These are phyloP conservation scores for Cairina moschata DNA, from an alignment of 2,113 vertebrate species.

Conservation along the genomic window DNA sequence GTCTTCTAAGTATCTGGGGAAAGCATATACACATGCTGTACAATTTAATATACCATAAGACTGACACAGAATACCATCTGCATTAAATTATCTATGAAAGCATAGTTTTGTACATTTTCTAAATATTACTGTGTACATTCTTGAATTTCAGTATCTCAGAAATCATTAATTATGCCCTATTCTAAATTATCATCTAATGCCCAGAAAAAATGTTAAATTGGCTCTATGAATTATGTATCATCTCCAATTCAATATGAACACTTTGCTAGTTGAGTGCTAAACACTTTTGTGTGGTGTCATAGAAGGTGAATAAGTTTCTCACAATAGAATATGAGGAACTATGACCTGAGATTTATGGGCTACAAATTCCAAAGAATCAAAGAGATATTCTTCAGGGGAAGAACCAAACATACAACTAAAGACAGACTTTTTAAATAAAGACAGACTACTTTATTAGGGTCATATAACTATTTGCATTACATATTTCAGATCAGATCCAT, in stretches of 20 bases:
- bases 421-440: not conserved
- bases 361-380: not conserved
- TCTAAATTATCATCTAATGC: constrained; percentile 24
- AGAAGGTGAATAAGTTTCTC: not conserved
- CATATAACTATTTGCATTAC: not conserved
- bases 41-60: not conserved
- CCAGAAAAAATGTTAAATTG: not conserved
- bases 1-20: not conserved
- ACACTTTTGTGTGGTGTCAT: not conserved
- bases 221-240: constrained; percentile 43
- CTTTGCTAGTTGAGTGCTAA: constrained; percentile 18
- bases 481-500: not conserved
- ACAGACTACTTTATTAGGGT: not conserved
- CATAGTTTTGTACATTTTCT: not conserved
- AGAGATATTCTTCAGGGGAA: not conserved
- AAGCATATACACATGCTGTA: not conserved
- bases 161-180: constrained; percentile 31
- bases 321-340: constrained; percentile 13
- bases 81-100: not conserved
- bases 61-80: not conserved
- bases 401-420: not conserved
- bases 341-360: constrained; percentile 26
- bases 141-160: not conserved
- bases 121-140: not conserved
- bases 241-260: constrained; percentile 23